A percentile compares a stretch with the other conserved stretches of the same genome.
These are phyloP conservation scores for Sciaenops ocellatus DNA, from an alignment of 2,797 vertebrate species.

Conservation along the genomic window DNA sequence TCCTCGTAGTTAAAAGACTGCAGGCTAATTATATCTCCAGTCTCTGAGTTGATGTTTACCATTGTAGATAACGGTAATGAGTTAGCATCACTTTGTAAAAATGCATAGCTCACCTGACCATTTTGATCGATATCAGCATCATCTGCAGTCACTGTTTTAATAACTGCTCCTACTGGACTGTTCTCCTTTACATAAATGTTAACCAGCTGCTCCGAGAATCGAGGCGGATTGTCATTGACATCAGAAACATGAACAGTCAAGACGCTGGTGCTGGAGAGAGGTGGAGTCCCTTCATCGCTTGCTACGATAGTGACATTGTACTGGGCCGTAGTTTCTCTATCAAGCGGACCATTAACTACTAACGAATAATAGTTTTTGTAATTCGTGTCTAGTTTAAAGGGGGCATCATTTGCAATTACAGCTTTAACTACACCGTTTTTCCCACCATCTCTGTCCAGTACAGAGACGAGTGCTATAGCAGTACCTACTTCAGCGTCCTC, in stretches of 20 bases:
- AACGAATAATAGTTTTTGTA: constrained; percentile 81
- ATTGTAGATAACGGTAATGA: constrained; percentile 24
- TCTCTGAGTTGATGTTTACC: constrained; percentile 75
- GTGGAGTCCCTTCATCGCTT: constrained; percentile 71
- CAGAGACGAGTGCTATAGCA: constrained; percentile 73
- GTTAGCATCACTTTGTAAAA: constrained; percentile 45
- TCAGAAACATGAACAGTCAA: constrained; percentile 78
- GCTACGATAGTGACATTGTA: constrained; percentile 71
- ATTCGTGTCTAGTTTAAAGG: constrained; percentile 71
- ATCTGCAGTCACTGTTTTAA: constrained; percentile 74
- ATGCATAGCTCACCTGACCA: constrained; percentile 74
- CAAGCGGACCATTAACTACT: constrained; percentile 52
- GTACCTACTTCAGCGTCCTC: constrained; percentile 67
- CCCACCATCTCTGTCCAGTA: constrained; percentile 69
- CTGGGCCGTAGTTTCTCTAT: constrained; percentile 55
- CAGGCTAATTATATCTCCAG: constrained; percentile 77
- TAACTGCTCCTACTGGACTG: constrained; percentile 71
- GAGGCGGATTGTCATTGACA: constrained; percentile 85
- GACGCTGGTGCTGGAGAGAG: constrained; percentile 70
- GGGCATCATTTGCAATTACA: constrained; percentile 2
- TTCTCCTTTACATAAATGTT: constrained; percentile 86
- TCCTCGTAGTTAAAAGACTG: constrained; percentile 86
- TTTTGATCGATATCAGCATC: constrained; percentile 81
- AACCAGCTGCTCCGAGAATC: constrained; percentile 71
- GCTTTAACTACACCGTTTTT: constrained; percentile 64